Evolutionary conservation across 2,888 invertebrate genomes (phyloP).

Genomic region (Eupithecia subfuscata): DNA sequence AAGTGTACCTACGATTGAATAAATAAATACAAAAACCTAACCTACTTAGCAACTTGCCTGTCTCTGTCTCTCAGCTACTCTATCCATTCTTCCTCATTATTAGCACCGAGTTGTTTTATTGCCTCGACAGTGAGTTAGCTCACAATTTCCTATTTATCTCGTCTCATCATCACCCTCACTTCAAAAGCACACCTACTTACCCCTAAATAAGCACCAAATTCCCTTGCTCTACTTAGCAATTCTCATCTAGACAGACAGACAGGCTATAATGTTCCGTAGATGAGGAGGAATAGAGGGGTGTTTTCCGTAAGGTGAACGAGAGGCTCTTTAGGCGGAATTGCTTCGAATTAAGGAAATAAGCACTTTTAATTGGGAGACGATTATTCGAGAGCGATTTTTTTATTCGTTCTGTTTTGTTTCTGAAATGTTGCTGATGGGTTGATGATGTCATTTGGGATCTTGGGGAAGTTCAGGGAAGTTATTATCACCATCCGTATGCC

Average conservation of each 20-base stretch:
- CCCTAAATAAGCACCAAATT: conserved; percentile 48
- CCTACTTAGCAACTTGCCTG: no score
- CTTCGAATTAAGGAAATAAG: conserved; percentile 81
- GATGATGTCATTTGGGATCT: neutral
- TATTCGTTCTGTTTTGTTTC: conserved; percentile 55
- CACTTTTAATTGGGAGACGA: conserved; percentile 77
- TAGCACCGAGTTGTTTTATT: conserved; percentile 82
- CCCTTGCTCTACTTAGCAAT: conserved; percentile 35
- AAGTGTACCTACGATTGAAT: no score
- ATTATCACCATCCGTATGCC: no score
- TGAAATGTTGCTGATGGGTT: conserved; percentile 19
- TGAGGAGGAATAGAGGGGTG: conserved; percentile 30
- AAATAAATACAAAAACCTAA: no score
- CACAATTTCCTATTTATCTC: conserved; percentile 80
- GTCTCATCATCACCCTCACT: conserved; percentile 57
- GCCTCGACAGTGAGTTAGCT: conserved; percentile 75
- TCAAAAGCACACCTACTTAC: conserved; percentile 52
- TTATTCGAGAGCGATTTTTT: conserved; percentile 71
- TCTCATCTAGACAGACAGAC: conserved; percentile 48
- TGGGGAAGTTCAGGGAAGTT: neutral
- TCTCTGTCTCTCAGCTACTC: conserved; percentile 46
- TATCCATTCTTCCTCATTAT: conserved; percentile 76
- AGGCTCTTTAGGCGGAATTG: conserved; percentile 72
- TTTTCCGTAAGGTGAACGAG: conserved; percentile 44
- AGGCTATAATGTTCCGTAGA: conserved; percentile 37